A percentile compares a stretch with the other conserved stretches of the same genome.
These are phyloP conservation scores for Selenia dentaria DNA, from an alignment of 2,888 invertebrate genomes.

Conservation along the genomic window DNA sequence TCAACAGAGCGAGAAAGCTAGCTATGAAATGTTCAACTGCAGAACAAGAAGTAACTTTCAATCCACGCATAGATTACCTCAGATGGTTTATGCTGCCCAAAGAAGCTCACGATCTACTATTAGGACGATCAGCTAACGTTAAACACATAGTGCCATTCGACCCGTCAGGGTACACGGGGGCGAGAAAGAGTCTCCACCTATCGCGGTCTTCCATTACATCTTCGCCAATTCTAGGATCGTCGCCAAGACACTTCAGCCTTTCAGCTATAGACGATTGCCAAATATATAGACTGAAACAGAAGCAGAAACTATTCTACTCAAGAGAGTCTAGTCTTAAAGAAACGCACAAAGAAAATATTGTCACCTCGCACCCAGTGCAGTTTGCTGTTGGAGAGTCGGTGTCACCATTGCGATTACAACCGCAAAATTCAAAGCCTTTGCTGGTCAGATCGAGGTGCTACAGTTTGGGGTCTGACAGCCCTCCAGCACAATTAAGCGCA, in stretches of 20 bases:
- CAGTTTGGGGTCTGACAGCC: constrained; percentile 85
- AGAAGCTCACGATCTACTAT: constrained; percentile 91
- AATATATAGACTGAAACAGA: constrained; percentile 73
- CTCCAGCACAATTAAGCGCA: constrained; percentile 84
- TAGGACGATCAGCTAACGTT: constrained; percentile 90
- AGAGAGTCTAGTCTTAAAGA: constrained; percentile 76
- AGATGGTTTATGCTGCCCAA: constrained; percentile 96
- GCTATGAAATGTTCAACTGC: constrained; percentile 90
- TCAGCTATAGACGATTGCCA: constrained; percentile 87
- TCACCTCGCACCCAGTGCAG: constrained; percentile 78
- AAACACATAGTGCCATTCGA: constrained; percentile 91
- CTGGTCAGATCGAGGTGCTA: constrained; percentile 85
- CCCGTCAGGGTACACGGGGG: constrained; percentile 84
- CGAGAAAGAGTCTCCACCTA: constrained; percentile 72
- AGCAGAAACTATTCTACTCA: constrained; percentile 65
- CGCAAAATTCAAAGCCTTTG: constrained; percentile 52
- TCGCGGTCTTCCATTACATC: constrained; percentile 66
- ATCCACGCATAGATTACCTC: constrained; percentile 87
- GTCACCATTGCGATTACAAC: constrained; percentile 68
- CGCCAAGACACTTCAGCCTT: constrained; percentile 88
- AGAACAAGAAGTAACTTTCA: constrained; percentile 90
- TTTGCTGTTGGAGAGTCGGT: constrained; percentile 89
- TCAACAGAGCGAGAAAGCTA: constrained; percentile 90
- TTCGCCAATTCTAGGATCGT: constrained; percentile 80
- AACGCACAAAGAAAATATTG: constrained; percentile 64